These are phyloP conservation scores for Psephotus haematonotus DNA, from an alignment of 2,113 vertebrate species.

Conservation along the genomic window DNA sequence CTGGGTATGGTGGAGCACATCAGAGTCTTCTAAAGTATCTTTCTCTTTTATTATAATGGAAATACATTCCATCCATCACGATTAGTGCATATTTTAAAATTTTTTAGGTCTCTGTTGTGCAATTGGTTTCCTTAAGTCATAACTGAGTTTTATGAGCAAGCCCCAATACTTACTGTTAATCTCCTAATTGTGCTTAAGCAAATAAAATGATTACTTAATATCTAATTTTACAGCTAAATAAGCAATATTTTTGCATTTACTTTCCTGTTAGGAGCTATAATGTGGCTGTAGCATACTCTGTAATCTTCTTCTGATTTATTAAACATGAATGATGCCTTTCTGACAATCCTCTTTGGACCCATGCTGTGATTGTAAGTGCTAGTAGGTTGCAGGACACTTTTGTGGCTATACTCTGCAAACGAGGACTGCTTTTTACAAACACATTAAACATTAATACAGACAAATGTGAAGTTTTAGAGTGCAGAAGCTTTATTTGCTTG, in stretches of 20 bases:
- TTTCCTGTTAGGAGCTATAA: background rate
- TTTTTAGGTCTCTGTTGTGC: background rate
- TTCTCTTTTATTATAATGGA: background rate
- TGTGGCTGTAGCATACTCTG: background rate
- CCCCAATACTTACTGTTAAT: background rate
- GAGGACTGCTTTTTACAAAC: conserved; percentile 78
- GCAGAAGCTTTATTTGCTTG: conserved; percentile 69
- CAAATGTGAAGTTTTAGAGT: conserved; percentile 77
- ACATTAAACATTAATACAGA: conserved; percentile 86
- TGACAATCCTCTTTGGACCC: conserved; percentile 48
- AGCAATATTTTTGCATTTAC: background rate
- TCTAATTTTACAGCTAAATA: conserved; percentile 1
- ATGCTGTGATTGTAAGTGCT: conserved; percentile 72
- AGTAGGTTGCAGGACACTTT: conserved; percentile 53
- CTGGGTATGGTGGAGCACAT: background rate
- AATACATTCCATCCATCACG: background rate
- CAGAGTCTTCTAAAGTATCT: background rate
- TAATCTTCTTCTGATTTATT: background rate
- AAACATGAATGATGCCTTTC: conserved; percentile 32
- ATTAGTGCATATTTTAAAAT: background rate
- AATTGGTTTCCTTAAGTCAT: background rate
- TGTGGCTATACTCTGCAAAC: conserved; percentile 68
- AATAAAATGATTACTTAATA: background rate
- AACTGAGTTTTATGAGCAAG: background rate
- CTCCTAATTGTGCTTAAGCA: background rate